Percentiles rank a stretch among this genome's conserved stretches.
Evolutionary conservation across 1,140 invertebrate genomes (phyloP).

Genomic region (Brachionus rubens): DNA sequence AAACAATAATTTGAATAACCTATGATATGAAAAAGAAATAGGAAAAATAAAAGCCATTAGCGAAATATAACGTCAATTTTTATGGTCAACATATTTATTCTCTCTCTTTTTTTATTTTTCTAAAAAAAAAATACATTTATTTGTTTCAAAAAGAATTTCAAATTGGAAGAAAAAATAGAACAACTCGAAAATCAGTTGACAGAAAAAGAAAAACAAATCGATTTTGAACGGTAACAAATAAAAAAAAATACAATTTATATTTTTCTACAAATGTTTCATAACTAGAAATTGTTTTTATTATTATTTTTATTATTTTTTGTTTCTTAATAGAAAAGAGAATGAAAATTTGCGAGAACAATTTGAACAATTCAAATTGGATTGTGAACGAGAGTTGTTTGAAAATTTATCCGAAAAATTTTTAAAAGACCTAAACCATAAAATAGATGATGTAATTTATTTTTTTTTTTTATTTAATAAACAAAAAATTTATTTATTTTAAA

Average conservation of each 20-base stretch:
- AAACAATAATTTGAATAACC: too few species aligned
- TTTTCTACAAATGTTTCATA: too few species aligned
- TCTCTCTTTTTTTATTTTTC: too few species aligned
- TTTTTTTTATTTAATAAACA: background rate
- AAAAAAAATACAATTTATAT: background rate
- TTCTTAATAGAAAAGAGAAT: background rate
- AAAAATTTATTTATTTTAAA: background rate
- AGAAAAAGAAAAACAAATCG: background rate
- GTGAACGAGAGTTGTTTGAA: background rate
- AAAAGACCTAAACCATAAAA: background rate
- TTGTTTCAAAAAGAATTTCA: background rate
- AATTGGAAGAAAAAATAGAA: slow-evolving; percentile 23
- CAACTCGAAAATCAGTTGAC: background rate
- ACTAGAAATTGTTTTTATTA: too few species aligned
- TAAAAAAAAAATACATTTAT: background rate
- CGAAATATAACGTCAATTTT: too few species aligned
- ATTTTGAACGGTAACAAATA: background rate
- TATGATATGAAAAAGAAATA: too few species aligned
- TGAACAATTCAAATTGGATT: background rate
- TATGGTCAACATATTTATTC: too few species aligned
- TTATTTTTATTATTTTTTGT: too few species aligned
- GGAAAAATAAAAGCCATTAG: too few species aligned
- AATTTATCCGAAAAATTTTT: background rate
- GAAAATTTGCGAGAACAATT: slow-evolving; percentile 3
- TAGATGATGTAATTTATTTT: slow-evolving; percentile 11